Evolutionary conservation across 1,140 invertebrate species (phyloP).

Genomic region (Lepidurus packardi): DNA sequence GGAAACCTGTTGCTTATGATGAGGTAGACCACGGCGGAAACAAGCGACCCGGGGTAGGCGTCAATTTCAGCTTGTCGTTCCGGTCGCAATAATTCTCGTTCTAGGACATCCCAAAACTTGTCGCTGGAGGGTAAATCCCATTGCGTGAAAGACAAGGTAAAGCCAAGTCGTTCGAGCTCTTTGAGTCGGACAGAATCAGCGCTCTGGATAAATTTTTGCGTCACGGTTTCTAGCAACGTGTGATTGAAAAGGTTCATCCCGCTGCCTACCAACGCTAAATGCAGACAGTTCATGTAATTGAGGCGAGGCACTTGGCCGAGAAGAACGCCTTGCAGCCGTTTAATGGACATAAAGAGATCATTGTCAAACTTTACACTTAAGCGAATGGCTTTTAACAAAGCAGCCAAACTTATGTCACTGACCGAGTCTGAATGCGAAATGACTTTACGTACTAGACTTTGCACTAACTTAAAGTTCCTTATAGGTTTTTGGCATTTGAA

Average conservation of each 20-base stretch:
- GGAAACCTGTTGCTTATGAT: neutral
- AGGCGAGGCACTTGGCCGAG: neutral
- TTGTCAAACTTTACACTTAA: neutral
- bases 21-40: neutral
- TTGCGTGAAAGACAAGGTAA: neutral
- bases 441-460: neutral
- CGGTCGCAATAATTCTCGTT: neutral
- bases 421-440: neutral
- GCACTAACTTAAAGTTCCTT: neutral
- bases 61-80: conserved; percentile 19
- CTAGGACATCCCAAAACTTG: neutral
- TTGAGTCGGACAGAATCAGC: neutral
- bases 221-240: neutral
- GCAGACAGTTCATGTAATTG: neutral
- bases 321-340: neutral
- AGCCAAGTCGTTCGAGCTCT: neutral
- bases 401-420: neutral
- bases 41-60: neutral
- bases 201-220: neutral
- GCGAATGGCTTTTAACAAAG: conserved; percentile 3
- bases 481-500: neutral
- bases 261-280: neutral
- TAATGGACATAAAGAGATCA: neutral
- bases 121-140: neutral
- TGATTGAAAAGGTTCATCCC: neutral